These are phyloP conservation scores for Aurelia aurita DNA, from an alignment of 30 jellyfish, hydroid and myxozoan genomes.

Conservation along the genomic window DNA sequence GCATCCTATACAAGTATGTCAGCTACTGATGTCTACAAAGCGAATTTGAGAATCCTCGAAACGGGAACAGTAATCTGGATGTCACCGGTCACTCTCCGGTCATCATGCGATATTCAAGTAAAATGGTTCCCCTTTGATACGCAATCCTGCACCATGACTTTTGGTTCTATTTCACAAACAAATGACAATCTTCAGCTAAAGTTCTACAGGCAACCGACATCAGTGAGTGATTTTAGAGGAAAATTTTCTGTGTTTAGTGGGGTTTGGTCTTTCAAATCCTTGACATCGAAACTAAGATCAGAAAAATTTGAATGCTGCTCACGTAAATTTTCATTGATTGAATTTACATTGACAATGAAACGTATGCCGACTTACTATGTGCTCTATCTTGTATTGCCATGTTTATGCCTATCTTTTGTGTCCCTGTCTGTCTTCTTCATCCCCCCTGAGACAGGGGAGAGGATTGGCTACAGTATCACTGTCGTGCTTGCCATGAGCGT, in stretches of 20 bases:
- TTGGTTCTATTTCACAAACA: slow-evolving; percentile 69
- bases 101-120: slow-evolving; percentile 70
- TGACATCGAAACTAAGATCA: slow-evolving; percentile 10
- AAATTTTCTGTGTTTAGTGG: slow-evolving; percentile 50
- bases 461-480: slow-evolving; percentile 72
- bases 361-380: slow-evolving; percentile 65
- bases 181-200: slow-evolving; percentile 20
- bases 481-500: slow-evolving; percentile 81
- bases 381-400: slow-evolving; percentile 73
- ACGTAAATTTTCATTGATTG: slow-evolving; percentile 51
- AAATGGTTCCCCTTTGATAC: slow-evolving; percentile 86
- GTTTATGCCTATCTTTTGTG: slow-evolving; percentile 34
- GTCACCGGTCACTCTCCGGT: slow-evolving; percentile 70
- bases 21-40: slow-evolving; percentile 66
- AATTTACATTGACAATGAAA: slow-evolving; percentile 10
- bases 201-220: slow-evolving; percentile 46
- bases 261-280: slow-evolving; percentile 23
- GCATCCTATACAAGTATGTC: slow-evolving; percentile 63
- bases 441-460: slow-evolving; percentile 78
- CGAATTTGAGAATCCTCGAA: slow-evolving; percentile 31
- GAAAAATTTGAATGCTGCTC: slow-evolving; percentile 54
- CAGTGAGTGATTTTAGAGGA: slow-evolving; percentile 28
- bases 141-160: slow-evolving; percentile 59
- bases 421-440: slow-evolving; percentile 62
- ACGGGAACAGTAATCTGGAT: slow-evolving; percentile 69